phyloP scores from a whole-genome alignment of 1,140 invertebrate genomes.

The Armadillidium nasatum region DNA sequence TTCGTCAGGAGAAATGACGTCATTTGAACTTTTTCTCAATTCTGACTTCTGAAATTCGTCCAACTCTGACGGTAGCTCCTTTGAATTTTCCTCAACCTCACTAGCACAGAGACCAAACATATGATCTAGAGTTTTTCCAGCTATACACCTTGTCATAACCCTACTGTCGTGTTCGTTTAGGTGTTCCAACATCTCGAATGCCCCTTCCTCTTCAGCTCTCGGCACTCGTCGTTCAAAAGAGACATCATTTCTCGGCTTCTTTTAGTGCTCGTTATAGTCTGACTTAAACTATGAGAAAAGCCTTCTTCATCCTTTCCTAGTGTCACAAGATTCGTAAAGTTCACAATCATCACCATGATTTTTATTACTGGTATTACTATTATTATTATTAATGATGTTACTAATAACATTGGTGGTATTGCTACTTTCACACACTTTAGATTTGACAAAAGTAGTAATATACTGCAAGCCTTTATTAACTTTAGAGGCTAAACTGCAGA shows the following conservation, averaged over 20 bases:
- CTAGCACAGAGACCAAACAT: too few species aligned
- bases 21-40: too few species aligned
- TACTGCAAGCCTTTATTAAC: slow-evolving; percentile 1
- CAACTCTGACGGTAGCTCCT: too few species aligned
- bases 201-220: slow-evolving; percentile 28
- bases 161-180: slow-evolving; percentile 20
- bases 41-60: too few species aligned
- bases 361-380: too few species aligned
- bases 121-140: neutral
- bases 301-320: too few species aligned
- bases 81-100: too few species aligned
- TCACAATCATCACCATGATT: too few species aligned
- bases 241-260: slow-evolving; percentile 14
- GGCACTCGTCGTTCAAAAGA: slow-evolving; percentile 34
- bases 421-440: neutral
- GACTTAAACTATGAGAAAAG: too few species aligned
- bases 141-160: slow-evolving; percentile 26
- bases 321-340: too few species aligned
- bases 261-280: neutral
- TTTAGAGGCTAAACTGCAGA: neutral
- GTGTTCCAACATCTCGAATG: slow-evolving; percentile 22
- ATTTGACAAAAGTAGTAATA: neutral
- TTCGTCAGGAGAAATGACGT: too few species aligned
- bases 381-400: too few species aligned
- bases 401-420: neutral